Evolutionary conservation across 2,888 invertebrate species (phyloP).

Genomic region (Neoascia interrupta): DNA sequence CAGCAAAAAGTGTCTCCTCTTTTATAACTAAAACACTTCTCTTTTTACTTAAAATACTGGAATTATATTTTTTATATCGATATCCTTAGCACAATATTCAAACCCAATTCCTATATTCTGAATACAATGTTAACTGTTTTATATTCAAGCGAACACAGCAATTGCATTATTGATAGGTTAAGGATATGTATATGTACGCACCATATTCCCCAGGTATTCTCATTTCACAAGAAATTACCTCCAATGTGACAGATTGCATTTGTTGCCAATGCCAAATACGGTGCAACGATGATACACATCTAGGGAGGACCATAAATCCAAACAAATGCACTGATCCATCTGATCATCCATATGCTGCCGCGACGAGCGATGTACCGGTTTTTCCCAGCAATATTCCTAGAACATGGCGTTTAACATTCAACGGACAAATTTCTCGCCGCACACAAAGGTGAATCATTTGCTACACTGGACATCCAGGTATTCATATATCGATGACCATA

Average conservation of each 20-base stretch:
- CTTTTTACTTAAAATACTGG: too few species aligned
- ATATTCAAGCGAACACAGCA: not conserved
- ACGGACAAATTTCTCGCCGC: conserved; percentile 7
- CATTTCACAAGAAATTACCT: conserved; percentile 39
- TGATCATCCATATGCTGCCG: conserved; percentile 15
- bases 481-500: conserved; percentile 5
- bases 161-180: too few species aligned
- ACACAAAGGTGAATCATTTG: not conserved
- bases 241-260: conserved; percentile 52
- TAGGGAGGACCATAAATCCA: conserved; percentile 2
- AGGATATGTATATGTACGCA: too few species aligned
- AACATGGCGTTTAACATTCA: not conserved
- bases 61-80: too few species aligned
- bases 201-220: conserved; percentile 25
- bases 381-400: not conserved
- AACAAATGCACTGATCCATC: conserved; percentile 35
- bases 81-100: too few species aligned
- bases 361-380: too few species aligned
- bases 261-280: conserved; percentile 38
- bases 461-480: conserved; percentile 12
- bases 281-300: conserved; percentile 21
- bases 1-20: too few species aligned
- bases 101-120: too few species aligned
- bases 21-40: too few species aligned
- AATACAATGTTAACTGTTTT: not conserved